A percentile compares a stretch with the other conserved stretches of the same genome.
Evolutionary conservation across 2,888 invertebrate species (phyloP).

Genomic region (Habroteleia sp.): DNA sequence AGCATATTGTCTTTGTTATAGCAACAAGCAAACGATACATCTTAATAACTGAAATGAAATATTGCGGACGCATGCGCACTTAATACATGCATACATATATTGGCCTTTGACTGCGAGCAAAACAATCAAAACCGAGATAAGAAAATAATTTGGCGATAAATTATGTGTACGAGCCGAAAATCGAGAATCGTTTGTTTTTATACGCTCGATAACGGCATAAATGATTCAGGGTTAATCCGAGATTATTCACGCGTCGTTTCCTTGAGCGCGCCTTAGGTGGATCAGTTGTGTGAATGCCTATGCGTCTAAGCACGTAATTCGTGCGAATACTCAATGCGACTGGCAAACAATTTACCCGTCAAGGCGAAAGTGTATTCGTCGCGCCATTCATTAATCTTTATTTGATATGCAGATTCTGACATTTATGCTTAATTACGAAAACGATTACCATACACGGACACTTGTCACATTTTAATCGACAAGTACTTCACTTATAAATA

Average conservation of each 20-base stretch:
- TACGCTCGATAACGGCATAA: constrained; percentile 18
- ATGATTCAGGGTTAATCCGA: constrained; percentile 55
- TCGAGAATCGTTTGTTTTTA: constrained; percentile 14
- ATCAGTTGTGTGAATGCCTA: constrained; percentile 44
- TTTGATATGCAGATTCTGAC: constrained; percentile 46
- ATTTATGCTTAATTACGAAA: constrained; percentile 19
- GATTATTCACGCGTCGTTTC: constrained; percentile 54
- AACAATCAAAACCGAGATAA: background rate
- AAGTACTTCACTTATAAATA: no score
- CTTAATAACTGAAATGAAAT: no score
- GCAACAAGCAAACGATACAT: no score
- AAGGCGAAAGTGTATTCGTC: constrained; percentile 43
- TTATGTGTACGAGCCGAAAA: background rate
- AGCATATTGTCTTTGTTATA: no score
- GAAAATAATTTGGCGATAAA: background rate
- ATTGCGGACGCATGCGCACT: no score
- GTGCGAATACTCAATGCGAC: constrained; percentile 50
- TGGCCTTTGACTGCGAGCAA: background rate
- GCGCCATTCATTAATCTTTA: constrained; percentile 48
- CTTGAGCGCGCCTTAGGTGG: constrained; percentile 58
- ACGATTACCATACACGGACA: background rate
- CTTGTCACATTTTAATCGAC: background rate
- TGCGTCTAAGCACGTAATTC: constrained; percentile 46
- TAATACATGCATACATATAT: no score
- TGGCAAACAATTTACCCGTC: constrained; percentile 54